These are phyloP conservation scores for Ectropis crepuscularia DNA, from an alignment of 2,888 invertebrate species.

Conservation along the genomic window DNA sequence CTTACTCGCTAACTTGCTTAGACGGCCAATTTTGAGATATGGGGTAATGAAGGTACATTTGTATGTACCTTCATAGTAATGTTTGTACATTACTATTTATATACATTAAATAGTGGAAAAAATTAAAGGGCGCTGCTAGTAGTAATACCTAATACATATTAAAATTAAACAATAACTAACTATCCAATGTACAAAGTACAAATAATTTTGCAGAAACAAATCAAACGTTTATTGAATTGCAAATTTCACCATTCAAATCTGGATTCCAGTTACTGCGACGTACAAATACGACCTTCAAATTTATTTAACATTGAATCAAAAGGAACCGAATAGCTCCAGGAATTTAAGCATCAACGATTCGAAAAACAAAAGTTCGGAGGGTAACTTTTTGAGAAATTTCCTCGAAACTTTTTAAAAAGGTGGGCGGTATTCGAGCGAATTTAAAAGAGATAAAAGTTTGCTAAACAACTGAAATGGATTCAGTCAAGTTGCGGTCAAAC, in stretches of 20 bases:
- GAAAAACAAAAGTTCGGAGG: constrained; percentile 38
- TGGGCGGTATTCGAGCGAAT: constrained; percentile 25
- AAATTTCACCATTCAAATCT: not conserved
- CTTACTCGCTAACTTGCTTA: no score
- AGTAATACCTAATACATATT: no score
- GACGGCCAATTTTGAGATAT: no score
- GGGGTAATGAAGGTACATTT: no score
- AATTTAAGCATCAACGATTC: constrained; percentile 39
- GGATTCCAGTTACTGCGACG: constrained; percentile 1
- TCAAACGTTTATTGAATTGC: no score
- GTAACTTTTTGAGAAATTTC: constrained; percentile 30
- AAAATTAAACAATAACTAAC: no score
- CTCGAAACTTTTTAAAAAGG: constrained; percentile 35
- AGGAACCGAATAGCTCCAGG: constrained; percentile 22
- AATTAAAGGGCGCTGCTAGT: no score
- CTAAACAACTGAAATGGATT: constrained; percentile 32
- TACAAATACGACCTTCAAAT: constrained; percentile 18
- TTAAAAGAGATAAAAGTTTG: constrained; percentile 36
- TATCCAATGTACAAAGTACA: no score
- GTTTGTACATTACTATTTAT: no score
- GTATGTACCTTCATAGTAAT: no score
- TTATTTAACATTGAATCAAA: constrained; percentile 38
- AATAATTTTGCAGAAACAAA: no score
- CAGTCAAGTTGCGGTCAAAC: constrained; percentile 7
- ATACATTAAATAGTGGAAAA: no score